Conservation (phyloP, 2,888 invertebrate genomes). For the Hyppa rectilinea region DNA sequence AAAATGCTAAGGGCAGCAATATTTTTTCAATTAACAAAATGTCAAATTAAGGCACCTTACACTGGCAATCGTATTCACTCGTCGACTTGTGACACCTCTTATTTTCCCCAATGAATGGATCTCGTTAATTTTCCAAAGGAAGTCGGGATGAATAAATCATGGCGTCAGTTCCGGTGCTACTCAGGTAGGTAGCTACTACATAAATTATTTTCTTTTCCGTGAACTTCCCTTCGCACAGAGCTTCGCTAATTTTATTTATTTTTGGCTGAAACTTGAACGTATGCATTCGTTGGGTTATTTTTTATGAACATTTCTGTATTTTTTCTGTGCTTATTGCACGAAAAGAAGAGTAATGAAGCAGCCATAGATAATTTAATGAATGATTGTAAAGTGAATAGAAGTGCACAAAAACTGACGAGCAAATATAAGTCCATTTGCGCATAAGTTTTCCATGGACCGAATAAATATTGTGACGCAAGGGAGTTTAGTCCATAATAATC, state of each 20-base stretch:
- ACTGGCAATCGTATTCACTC: not conserved
- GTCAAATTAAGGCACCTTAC: constrained; percentile 23
- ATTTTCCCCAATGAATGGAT: constrained; percentile 71
- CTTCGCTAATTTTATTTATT: constrained; percentile 52
- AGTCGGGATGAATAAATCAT: constrained; percentile 75
- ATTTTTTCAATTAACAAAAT: constrained; percentile 21
- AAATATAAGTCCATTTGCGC: too few species aligned
- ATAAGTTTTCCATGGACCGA: not conserved
- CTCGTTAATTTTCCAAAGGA: constrained; percentile 75
- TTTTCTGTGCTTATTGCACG: not conserved
- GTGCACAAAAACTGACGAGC: too few species aligned
- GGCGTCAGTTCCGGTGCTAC: constrained; percentile 70
- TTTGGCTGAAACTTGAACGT: constrained; percentile 17
- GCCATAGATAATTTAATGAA: too few species aligned
- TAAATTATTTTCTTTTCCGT: constrained; percentile 61
- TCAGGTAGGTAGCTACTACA: constrained; percentile 35
- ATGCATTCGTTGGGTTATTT: constrained; percentile 7
- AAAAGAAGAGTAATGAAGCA: not conserved
- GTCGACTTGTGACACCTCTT: constrained; percentile 69
- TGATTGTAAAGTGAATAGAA: too few species aligned
- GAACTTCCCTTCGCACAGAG: constrained; percentile 20
- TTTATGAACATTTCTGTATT: not conserved
- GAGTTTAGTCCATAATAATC: not conserved
- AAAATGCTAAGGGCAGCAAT: not conserved
- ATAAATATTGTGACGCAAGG: not conserved